Evolutionary conservation across 2,797 vertebrate genomes (phyloP), one percentile per base, ranked within the genome.

Genomic region (Meda fulgida): DNA sequence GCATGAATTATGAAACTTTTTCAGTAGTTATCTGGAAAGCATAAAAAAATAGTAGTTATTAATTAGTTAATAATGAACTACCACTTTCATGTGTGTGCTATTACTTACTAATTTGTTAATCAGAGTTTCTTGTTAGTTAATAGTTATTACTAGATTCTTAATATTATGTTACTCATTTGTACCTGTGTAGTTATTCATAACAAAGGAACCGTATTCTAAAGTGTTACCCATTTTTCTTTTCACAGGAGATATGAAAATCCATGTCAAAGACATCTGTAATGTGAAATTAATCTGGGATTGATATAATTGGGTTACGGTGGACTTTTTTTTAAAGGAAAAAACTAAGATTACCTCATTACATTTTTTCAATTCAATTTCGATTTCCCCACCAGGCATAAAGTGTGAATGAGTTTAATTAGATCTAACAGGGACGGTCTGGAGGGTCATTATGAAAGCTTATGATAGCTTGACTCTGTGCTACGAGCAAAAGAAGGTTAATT

Each of bases 331-430:
- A 43, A 70, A 14, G 9, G 34, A 73, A n/a, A 53, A 53, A 79
- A 66, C 34, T 36, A n/a, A 78, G 58, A 55, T 14, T 26, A 83
- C 67, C 14, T 16, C 31, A 38, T 67, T 67, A 4, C 34, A 21
- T 66, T 79, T 14, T 73, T 29, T 31, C 19, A 73, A 65, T 51
- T 36, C 10, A 73, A 16, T 48, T 71, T 13, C 2, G 26, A 43
- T 72, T 63, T 46, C 3, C 51, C 16, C 19, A 38, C 72, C 11
- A 65, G 43, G 34, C 46, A 78, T 69, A 29, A 65, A 77, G 80
- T 63, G 80, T 40, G 31, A 86, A 86, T 82, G 21, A 51, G 29
- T 81, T 58, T 70, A 81, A 81, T 78, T 65, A 70, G 46, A 63
- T 70, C 26, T 71, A 70, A 71, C 72, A 77, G 48, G 40, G 38